A percentile compares a stretch with the other conserved stretches of the same genome.
These are phyloP conservation scores for Urechis unicinctus DNA, from an alignment of 2,888 invertebrate species.

Conservation along the genomic window DNA sequence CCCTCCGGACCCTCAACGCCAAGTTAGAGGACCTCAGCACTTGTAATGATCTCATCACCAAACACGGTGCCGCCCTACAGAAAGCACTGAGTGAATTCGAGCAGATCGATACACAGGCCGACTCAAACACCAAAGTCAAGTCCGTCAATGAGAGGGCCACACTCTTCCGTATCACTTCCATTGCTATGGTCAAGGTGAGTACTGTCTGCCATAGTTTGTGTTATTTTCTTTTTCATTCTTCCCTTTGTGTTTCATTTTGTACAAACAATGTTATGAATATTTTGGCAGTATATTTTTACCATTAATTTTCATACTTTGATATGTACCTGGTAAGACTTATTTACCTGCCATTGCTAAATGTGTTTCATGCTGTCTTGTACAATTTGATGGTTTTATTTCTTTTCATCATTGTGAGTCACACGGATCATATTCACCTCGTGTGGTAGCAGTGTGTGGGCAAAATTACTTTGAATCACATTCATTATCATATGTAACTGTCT, in stretches of 20 bases:
- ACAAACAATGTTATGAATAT: too few relatives aligned
- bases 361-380: too few relatives aligned
- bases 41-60: constrained; percentile 82
- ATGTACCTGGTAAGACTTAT: too few relatives aligned
- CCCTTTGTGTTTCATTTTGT: not conserved
- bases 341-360: too few relatives aligned
- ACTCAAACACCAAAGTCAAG: constrained; percentile 57
- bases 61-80: constrained; percentile 80
- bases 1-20: constrained; percentile 61
- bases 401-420: too few relatives aligned
- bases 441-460: too few relatives aligned
- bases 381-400: too few relatives aligned
- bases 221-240: not conserved
- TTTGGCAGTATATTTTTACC: too few relatives aligned
- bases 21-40: constrained; percentile 85
- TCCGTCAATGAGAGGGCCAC: constrained; percentile 88
- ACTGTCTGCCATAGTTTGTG: not conserved
- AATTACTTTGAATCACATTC: too few relatives aligned
- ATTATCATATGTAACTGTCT: too few relatives aligned
- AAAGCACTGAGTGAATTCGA: constrained; percentile 50
- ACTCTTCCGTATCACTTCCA: constrained; percentile 87
- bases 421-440: too few relatives aligned
- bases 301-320: too few relatives aligned
- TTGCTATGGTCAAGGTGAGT: constrained; percentile 91
- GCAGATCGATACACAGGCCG: constrained; percentile 32